A percentile compares a stretch with the other conserved stretches of the same genome.
These are phyloP conservation scores for Zaprionus bogoriensis DNA, from an alignment of 2,888 invertebrate species.

Conservation along the genomic window DNA sequence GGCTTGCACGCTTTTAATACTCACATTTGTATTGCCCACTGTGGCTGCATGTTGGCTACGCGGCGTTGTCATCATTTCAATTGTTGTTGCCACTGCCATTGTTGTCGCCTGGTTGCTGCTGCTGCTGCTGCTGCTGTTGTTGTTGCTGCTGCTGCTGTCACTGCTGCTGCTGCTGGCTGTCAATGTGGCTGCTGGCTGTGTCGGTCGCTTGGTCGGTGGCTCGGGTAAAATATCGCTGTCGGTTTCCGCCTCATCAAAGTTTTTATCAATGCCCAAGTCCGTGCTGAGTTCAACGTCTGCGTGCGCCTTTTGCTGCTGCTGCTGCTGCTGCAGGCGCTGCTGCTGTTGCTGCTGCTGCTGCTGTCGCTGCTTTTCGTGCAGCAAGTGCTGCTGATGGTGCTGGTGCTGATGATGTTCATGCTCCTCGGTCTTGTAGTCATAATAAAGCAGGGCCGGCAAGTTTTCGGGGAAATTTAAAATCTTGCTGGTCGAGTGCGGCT, in stretches of 20 bases:
- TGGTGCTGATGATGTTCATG: constrained; percentile 81
- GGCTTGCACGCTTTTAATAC: constrained; percentile 31
- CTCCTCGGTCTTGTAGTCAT: constrained; percentile 82
- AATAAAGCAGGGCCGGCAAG: constrained; percentile 81
- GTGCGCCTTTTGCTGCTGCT: constrained; percentile 40
- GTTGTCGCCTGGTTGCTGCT: constrained; percentile 29
- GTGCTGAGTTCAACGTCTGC: constrained; percentile 40
- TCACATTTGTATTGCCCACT: constrained; percentile 57
- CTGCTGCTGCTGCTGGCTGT: constrained; percentile 27
- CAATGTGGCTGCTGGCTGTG: constrained; percentile 35
- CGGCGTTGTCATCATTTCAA: constrained; percentile 54
- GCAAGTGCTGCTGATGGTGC: constrained; percentile 79
- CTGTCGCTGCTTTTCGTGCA: constrained; percentile 71
- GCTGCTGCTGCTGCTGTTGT: constrained; percentile 11
- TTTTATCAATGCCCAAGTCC: constrained; percentile 63
- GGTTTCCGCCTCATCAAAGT: constrained; percentile 72
- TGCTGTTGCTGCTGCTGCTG: constrained; percentile 50
- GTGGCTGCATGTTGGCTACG: constrained; percentile 46
- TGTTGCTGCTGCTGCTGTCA: constrained; percentile 24
- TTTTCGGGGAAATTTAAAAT: constrained; percentile 82
- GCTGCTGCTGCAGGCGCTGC: constrained; percentile 31
- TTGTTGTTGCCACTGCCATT: constrained; percentile 49
- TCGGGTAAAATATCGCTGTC: constrained; percentile 81
- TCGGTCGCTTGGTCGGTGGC: constrained; percentile 79
- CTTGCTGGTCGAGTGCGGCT: constrained; percentile 69